Evolutionary conservation across 2,797 vertebrate genomes (phyloP), one percentile per base, ranked within the genome.

Genomic region (Enteromius argenteus): DNA sequence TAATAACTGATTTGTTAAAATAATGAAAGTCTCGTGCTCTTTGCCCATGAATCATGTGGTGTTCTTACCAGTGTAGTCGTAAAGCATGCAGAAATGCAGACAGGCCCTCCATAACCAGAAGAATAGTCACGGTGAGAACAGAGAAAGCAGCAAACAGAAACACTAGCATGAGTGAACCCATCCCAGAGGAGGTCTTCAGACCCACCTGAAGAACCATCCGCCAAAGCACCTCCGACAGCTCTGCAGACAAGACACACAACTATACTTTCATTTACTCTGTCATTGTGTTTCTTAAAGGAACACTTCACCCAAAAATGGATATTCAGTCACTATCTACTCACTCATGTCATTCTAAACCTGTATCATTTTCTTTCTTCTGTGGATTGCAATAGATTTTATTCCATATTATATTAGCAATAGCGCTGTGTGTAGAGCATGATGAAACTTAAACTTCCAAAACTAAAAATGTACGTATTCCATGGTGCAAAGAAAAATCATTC

Each of bases 141-240:
- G 85, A 78, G 27, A 92, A 90, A 32, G 74, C 84, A 44, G 84
- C 87, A 79, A 89, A 90, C 35, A 76, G 79, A 51, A 90, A 32
- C 0, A 64, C 80, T 23, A 91, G 84, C 56, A 79, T 23, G 30
- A 90, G 15, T 0, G 84, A 88, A n/a, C 58, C 86, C 83, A 84
- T 60, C 15, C 86, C 81, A 13, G 82, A 66, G 56, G 87, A 68
- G 9, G 80, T 44, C 19, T 53, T 81, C 49, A 92, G 74, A 42
- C 85, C 88, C n/a, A 66, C 84, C 44, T 86, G 90, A 7, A 91
- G 84, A 39, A 91, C 87, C 90, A 91, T 92, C 32, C 84, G 80
- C 91, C 91, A 91, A 74, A 91, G 86, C 37, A 91, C 91, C 73
- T 91, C 91, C 8, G 91, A 92, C 17, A 91, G 85, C 86, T 91